These are phyloP conservation scores for Psophia crepitans DNA, from an alignment of 2,113 vertebrate species.

Conservation along the genomic window DNA sequence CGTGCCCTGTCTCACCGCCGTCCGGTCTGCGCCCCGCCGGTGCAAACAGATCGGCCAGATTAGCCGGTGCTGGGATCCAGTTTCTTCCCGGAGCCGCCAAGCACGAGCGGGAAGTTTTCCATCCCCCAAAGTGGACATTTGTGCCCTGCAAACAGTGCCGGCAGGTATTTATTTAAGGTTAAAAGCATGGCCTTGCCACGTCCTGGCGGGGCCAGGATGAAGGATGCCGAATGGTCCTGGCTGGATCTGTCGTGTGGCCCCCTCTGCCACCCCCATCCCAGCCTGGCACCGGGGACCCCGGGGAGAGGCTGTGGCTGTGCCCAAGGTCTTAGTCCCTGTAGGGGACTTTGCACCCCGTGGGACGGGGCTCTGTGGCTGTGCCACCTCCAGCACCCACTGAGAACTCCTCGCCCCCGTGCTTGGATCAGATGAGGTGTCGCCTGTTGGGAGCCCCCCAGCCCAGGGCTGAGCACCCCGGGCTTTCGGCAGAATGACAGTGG, in stretches of 20 bases:
- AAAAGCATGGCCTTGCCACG: not conserved
- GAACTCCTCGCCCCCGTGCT: not conserved
- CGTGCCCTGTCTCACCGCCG: not conserved
- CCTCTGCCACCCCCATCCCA: not conserved
- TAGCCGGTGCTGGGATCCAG: not conserved
- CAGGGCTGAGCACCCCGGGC: accelerated
- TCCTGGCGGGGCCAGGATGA: accelerated
- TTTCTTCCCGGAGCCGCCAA: not conserved
- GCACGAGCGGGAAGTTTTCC: accelerated
- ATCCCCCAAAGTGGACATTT: accelerated
- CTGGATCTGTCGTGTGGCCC: accelerated
- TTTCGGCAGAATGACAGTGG: accelerated
- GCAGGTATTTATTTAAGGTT: not conserved
- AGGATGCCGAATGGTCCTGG: accelerated
- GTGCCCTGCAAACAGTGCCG: not conserved
- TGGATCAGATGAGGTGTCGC: accelerated
- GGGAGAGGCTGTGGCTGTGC: not conserved
- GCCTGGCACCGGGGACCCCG: not conserved
- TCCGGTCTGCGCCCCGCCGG: not conserved
- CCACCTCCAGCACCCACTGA: not conserved
- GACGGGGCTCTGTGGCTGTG: not conserved
- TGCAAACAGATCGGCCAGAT: not conserved
- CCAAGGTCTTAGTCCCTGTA: not conserved
- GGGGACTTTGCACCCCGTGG: accelerated
- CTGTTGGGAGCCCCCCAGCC: not conserved